Evolutionary conservation across 2,113 vertebrate species (phyloP), one percentile per base, ranked within the genome.

Genomic region (Phaethon lepturus): DNA sequence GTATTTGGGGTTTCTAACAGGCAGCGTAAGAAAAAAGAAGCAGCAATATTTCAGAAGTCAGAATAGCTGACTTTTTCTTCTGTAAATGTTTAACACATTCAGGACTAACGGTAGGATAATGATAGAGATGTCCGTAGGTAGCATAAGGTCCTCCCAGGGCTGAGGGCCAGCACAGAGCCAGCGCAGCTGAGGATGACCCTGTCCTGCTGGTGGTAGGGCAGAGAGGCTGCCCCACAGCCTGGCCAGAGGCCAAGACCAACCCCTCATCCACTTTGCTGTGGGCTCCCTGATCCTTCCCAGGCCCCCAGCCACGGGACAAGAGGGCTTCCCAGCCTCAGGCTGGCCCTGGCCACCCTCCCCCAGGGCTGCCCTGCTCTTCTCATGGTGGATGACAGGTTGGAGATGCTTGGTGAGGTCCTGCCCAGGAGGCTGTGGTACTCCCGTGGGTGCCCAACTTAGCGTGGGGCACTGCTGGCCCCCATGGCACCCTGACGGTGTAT

Each of bases 381-480:
- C 17, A 56, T 10, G 31, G 50, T 15, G 8, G 18, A 18, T n/a
- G 17, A 7, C 29, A 56, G 22, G 23, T 24, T 75, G 24, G 50
- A 69, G 44, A 80, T 45, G 38, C 23, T 40, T 22, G 38, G 24
- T 22, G 23, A 88, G 33, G 50, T 64, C 44, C 26, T 56, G 35
- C n/a, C 23, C 66, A 24, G 33, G 45, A 58, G n/a, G 38, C 38
- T n/a, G 4, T 12, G 18, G 23, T 28, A 64, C 33, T n/a, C 49
- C 33, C 35, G 40, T 4, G 5, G 29, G 40, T 55, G 19, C 24
- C 18, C 29, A 35, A 19, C 14, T n/a, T 16, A 9, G 2, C 11
- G n/a, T 0, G 0, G 33, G 40, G 18, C 25, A 67, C 40, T 60
- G 47, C 24, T 11, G 3, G 40, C 8, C 13, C 14, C 67, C 0